Evolutionary conservation across 2,888 invertebrate genomes (phyloP), one percentile per base, ranked within the genome.

Genomic region (Balanococcus diminutus): DNA sequence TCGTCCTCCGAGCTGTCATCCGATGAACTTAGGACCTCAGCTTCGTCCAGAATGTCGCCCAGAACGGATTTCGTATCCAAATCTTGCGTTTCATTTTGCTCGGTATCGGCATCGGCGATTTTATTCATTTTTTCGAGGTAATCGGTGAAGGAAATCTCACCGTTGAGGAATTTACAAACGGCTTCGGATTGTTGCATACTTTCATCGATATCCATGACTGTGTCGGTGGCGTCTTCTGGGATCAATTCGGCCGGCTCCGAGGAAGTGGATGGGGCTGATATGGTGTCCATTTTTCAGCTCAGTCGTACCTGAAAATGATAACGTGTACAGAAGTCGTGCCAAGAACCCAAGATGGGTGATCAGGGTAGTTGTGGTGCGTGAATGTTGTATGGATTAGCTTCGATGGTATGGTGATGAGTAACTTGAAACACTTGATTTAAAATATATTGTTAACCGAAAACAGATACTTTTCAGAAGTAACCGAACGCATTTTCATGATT

Each of bases 101-200:
- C 72, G 22, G 79, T 42, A 14, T 32, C 56, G 32, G 39, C n/a
- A 9, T 56, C 79, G 16, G 79, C 39, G 11, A 81, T 31, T 36
- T 86, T 31, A 3, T 82, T 72, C 72, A 86, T 86, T 46, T 39
- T 25, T 5, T 42, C 32, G n/a, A 86, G 46, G 31, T 67, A 86
- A 82, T 86, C 82, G 19, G 19, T 46, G 42, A 86, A 86, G 14
- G 61, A 42, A 9, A 86, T 86, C 42, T 86, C 82, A n/a, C 86
- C 86, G 39, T 82, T 82, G 36, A 86, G 36, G 39, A 86, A 86
- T 82, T 86, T 82, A 61, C 42, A 28, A 22, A 85, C 85, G 6
- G 79, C 67, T 14, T 75, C 79, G 1, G 85, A 42, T 31, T 67
- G 79, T 8, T 16, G 36, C 46, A 25, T 81, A 6, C 75, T 36